A percentile compares a stretch with the other conserved stretches of the same genome.
Conservation (phyloP, 2,888 invertebrate species). For the Blastobasis lacticolella region DNA sequence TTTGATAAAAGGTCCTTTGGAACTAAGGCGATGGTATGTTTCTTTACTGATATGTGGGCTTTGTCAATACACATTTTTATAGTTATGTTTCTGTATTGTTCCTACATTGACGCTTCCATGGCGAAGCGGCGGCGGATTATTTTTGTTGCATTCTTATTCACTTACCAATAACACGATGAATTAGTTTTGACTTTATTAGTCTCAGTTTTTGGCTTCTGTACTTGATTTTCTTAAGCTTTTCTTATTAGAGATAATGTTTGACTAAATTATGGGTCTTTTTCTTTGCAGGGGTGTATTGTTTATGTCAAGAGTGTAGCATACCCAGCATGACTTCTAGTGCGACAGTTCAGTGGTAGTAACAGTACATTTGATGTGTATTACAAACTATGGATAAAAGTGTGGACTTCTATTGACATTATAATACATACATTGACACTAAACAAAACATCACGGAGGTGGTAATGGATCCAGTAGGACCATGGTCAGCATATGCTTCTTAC, state of each 20-base stretch:
- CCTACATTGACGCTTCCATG: constrained; percentile 61
- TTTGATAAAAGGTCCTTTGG: constrained; percentile 56
- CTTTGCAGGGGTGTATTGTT: constrained; percentile 58
- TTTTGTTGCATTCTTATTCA: constrained; percentile 26
- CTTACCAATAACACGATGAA: neutral
- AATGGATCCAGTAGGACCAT: constrained; percentile 94
- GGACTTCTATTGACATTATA: constrained; percentile 60
- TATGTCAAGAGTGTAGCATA: constrained; percentile 37
- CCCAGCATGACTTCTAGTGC: constrained; percentile 49
- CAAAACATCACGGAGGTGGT: constrained; percentile 67
- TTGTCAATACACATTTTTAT: constrained; percentile 21
- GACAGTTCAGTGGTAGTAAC: constrained; percentile 47
- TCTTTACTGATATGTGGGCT: constrained; percentile 26
- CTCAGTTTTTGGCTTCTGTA: neutral
- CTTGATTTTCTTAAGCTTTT: constrained; percentile 3
- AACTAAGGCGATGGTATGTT: constrained; percentile 66
- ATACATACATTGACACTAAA: constrained; percentile 57
- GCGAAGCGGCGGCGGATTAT: constrained; percentile 63
- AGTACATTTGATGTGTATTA: constrained; percentile 45
- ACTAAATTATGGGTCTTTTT: constrained; percentile 32
- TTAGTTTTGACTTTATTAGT: constrained; percentile 4
- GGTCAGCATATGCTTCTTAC: constrained; percentile 88
- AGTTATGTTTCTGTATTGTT: constrained; percentile 46
- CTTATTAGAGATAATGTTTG: constrained; percentile 19
- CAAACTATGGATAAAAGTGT: constrained; percentile 73